Evolutionary conservation across 2,113 vertebrate genomes (phyloP), one percentile per base, ranked within the genome.

Genomic region (Genyomyrus donnyi): DNA sequence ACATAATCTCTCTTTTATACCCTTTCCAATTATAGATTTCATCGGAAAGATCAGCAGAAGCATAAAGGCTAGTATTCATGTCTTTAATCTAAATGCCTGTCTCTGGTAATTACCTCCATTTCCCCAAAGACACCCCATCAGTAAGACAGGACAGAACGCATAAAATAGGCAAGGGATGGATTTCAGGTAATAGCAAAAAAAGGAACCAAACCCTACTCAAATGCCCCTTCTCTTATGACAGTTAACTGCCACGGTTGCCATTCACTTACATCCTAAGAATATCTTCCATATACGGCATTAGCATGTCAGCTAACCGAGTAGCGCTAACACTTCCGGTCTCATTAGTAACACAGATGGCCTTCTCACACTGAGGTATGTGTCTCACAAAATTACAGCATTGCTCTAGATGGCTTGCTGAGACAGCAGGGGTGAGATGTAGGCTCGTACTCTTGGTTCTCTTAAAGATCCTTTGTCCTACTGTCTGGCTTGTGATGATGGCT

Each of bases 81-180:
- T 39, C 24, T 19, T 87, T 87, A 87, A 87, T 87, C 85, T 86
- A 49, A 86, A 50, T 86, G 84, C 46, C 84, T 87, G 24, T 56
- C 85, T 52, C 48, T 53, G 85, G 85, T 87, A 87, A 87, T 87
- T 87, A 52, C 50, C n/a, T 13, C 31, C 6, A 15, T 53, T 53
- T 87, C 85, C 85, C 50, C 17, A 50, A 35, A 49, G 50, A 52
- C 31, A 35, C n/a, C 45, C 21, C 27, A 49, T 87, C 50, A 35
- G 85, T 48, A n/a, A 19, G 13, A 31, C 50, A 31, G 85, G 85
- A 87, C 85, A 35, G 21, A n/a, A n/a, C 2, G 27, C 50, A 53
- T 53, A 31, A 35, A 87, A 53, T 1, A 35, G n/a, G n/a, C n/a
- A 13, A 17, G 85, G 85, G 85, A 21, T 87, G n/a, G 49, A 53